These are phyloP conservation scores for Metallyticus violacea DNA, from an alignment of 2,888 invertebrate species.

Conservation along the genomic window DNA sequence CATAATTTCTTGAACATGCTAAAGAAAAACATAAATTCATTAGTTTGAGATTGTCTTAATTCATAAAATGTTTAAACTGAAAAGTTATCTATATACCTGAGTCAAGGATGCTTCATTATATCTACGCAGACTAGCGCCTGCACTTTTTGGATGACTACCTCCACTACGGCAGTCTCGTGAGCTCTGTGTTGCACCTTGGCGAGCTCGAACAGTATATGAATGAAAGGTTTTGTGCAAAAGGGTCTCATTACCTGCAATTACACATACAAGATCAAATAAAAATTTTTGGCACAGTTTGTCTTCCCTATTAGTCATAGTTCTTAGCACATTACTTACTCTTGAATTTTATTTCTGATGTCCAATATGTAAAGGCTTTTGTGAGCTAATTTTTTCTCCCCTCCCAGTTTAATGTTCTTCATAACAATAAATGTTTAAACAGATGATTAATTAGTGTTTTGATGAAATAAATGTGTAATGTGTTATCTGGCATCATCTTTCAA, in stretches of 20 bases:
- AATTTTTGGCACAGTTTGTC: no score
- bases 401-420: no score
- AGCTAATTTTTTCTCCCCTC: no score
- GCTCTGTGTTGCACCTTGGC: conserved; percentile 77
- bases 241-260: conserved; percentile 47
- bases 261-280: conserved; percentile 17
- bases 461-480: no score
- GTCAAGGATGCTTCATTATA: conserved; percentile 74
- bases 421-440: no score
- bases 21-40: conserved; percentile 38
- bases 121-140: conserved; percentile 74
- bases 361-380: no score
- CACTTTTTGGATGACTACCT: conserved; percentile 68
- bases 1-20: conserved; percentile 76
- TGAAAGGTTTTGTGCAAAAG: conserved; percentile 78
- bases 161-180: conserved; percentile 59
- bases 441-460: no score
- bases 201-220: conserved; percentile 78
- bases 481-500: no score
- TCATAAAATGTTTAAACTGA: not conserved
- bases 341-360: no score
- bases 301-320: no score
- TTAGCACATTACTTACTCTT: no score
- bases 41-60: not conserved
- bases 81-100: conserved; percentile 52